Percentiles rank a stretch among this genome's conserved stretches.
Evolutionary conservation across 1,140 invertebrate genomes (phyloP).

Genomic region (Musca domestica): DNA sequence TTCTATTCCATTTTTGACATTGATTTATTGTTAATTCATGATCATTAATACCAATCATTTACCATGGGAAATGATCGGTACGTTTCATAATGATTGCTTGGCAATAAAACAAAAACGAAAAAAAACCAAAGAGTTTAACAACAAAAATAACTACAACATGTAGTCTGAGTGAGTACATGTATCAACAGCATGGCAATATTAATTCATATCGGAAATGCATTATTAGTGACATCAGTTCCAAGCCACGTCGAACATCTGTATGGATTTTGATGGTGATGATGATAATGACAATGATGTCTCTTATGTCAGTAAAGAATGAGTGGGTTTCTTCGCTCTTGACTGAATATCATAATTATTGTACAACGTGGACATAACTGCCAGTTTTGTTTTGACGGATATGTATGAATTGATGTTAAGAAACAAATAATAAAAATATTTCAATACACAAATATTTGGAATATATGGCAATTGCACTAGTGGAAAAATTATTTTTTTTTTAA

Average conservation of each 20-base stretch:
- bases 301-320: no score
- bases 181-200: background rate
- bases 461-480: no score
- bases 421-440: no score
- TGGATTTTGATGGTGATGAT: background rate
- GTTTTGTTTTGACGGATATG: no score
- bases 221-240: background rate
- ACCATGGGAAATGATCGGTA: background rate
- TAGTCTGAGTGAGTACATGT: no score
- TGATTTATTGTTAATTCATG: conserved; percentile 11
- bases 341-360: no score
- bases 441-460: no score
- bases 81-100: background rate
- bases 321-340: no score
- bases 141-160: background rate
- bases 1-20: conserved; percentile 3
- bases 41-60: conserved; percentile 2
- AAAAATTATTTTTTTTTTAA: no score
- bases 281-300: no score
- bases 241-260: background rate
- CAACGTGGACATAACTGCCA: no score
- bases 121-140: background rate
- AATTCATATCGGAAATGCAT: conserved; percentile 19
- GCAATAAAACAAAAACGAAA: background rate
- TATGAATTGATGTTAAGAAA: no score